Evolutionary conservation across 2,113 vertebrate species (phyloP).

Genomic region (Corydoras sp.): DNA sequence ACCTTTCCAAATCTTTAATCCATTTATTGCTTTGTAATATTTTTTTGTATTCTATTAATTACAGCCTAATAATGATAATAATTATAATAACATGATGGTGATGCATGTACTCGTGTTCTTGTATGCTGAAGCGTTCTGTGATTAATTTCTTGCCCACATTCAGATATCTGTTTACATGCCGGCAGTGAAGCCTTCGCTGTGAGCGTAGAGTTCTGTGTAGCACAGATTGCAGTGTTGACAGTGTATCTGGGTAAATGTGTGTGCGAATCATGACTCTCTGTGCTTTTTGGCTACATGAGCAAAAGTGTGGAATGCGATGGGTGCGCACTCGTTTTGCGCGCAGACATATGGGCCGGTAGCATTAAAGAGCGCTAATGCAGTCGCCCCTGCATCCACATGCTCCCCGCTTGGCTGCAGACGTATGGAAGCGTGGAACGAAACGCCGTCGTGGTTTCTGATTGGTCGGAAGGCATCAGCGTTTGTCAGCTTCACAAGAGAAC

Average conservation of each 20-base stretch:
- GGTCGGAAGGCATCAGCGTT: neutral
- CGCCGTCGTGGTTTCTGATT: neutral
- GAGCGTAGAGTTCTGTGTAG: constrained; percentile 52
- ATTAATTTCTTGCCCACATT: no score
- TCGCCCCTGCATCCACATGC: neutral
- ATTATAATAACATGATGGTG: no score
- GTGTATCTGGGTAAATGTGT: constrained; percentile 75
- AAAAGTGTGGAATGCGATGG: constrained; percentile 86
- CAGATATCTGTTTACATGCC: neutral
- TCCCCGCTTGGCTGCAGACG: neutral
- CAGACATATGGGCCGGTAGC: constrained; percentile 76
- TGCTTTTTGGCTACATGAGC: constrained; percentile 79
- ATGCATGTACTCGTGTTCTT: no score
- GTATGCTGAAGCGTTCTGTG: no score
- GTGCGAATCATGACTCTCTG: constrained; percentile 85
- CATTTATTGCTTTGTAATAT: no score
- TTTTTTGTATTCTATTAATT: no score
- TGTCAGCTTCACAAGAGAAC: neutral
- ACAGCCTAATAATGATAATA: no score
- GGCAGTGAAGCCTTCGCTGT: constrained; percentile 12
- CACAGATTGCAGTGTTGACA: constrained; percentile 90
- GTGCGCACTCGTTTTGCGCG: constrained; percentile 86
- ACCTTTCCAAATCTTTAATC: no score
- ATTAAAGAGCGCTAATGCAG: constrained; percentile 35
- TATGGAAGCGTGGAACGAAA: neutral